Base-by-base conservation (phyloP, 2,113 vertebrate genomes). In the Notiomystis cincta region DNA sequence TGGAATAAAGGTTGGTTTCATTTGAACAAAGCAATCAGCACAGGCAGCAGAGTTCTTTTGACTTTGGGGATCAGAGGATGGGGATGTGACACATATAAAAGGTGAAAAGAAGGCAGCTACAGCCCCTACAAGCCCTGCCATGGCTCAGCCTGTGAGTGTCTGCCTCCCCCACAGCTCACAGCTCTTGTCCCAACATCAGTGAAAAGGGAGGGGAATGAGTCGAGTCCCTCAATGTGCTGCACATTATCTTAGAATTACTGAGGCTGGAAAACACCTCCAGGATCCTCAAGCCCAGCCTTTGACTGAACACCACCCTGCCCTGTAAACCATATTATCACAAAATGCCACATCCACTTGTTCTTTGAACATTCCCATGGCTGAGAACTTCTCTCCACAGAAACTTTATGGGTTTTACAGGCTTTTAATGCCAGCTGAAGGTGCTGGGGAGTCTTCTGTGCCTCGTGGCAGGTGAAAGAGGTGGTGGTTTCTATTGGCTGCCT, bases 321-420 rank as follows among this genome's bases (percentile, higher is more conserved):
- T 35, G 16, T 20, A 47, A 61, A 54, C 21, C n/a, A 40, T 2
- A 47, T 0, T 2, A 47, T 0, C n/a, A 35, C n/a, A 18, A 45
- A 82, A 40, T 27, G 2, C 28, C 38, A 60, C 0, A 0, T 60
- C 3, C 45, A 15, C 4, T 45, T 3, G 0, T 31, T 15, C 45
- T 53, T 27, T 19, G 11, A 31, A 35, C n/a, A 9, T 1, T 61
- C 56, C 12, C 9, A 8, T 15, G 50, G 62, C 25, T 45, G 18
- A 83, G 42, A 37, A 13, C 40, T 54, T 48, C 18, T 10, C 15
- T 56, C 38, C 44, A 12, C 1, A 15, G 58, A 45, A 83, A 30
- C 3, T 53, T 86, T 47, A 15, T 38, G 70, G 19, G 15, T 17
- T 78, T 61, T n/a, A 6, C 23, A 73, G 30, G 30, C 6, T 73